Conservation (phyloP, 1,140 invertebrate species). For the Drosophila funebris region DNA sequence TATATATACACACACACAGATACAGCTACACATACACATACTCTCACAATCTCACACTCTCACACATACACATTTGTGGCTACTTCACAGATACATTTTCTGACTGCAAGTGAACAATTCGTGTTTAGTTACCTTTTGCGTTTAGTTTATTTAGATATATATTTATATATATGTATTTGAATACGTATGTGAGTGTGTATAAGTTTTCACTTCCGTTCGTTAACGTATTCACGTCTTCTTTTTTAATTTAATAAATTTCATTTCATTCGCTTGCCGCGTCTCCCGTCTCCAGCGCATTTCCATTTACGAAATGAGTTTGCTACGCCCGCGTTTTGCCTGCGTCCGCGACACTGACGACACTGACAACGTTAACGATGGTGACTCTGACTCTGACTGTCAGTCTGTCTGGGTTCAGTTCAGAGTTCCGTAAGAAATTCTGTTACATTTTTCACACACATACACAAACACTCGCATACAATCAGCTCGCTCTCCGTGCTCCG, state of each 20-base stretch:
- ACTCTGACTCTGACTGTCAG: conserved; percentile 37
- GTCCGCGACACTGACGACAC: conserved; percentile 34
- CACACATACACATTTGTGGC: conserved; percentile 14
- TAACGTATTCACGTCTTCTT: conserved; percentile 55
- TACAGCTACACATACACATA: conserved; percentile 6
- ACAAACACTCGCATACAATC: no score
- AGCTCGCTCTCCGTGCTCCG: conserved; percentile 30
- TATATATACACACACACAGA: conserved; percentile 18
- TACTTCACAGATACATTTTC: conserved; percentile 72
- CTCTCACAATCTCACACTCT: not conserved
- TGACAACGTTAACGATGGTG: conserved; percentile 15
- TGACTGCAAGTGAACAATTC: conserved; percentile 47
- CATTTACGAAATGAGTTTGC: conserved; percentile 56
- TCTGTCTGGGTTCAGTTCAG: conserved; percentile 30
- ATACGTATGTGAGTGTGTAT: no score
- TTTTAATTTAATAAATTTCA: conserved; percentile 80
- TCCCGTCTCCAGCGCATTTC: conserved; percentile 57
- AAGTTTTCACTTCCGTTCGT: conserved; percentile 71
- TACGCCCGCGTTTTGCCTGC: conserved; percentile 45
- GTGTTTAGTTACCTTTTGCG: conserved; percentile 66
- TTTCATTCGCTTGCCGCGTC: conserved; percentile 48
- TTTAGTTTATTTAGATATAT: conserved; percentile 44
- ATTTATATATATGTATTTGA: conserved; percentile 5
- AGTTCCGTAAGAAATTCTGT: conserved; percentile 70
- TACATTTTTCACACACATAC: conserved; percentile 30